Evolutionary conservation across 2,888 invertebrate species (phyloP), one percentile per base, ranked within the genome.

Genomic region (Melanchra persicariae): DNA sequence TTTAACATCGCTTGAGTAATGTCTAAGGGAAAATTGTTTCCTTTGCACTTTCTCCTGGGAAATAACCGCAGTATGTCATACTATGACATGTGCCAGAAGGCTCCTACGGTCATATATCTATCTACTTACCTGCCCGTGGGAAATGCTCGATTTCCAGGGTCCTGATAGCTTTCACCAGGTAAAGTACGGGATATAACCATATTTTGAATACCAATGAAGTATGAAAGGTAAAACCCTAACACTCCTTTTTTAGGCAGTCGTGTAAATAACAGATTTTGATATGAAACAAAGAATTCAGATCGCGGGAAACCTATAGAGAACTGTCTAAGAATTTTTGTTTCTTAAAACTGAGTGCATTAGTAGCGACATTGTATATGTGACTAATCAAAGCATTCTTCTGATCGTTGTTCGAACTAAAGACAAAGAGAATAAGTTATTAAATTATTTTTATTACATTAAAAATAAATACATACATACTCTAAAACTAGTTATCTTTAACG

Each of bases 391-490:
- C 17, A 47, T 30, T 4, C 30, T 4, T 30, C 1, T 62, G 15
- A 47, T 30, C 40, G 1, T 30, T 43, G 7, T n/a, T 15, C 0
- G 19, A 30, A 52, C 2, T 34, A 1, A 51, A 57, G 22, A 52
- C 6, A 69, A 69, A 45, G 4, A 26, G 0, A 37, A 12, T 22
- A 8, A 45, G 26, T 45, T 58, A 60, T 63, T 40, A 72, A 77
- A 70, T 61, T 65, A 49, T 30, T 67, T 74, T 79, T 79, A 77
- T 77, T 70, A 73, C 60, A 71, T 59, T 81, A 68, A 73, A 57
- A 79, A 81, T 83, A 83, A 74, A 78, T 82, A 85, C 73, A 79
- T 81, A 69, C 62, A 68, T 69, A 74, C 19, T 75, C 70, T 74
- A 84, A 61, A 66, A 64, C 80, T 79, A 82, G 12, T 62, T 70